Evolutionary conservation across 2,888 invertebrate genomes (phyloP), one percentile per base, ranked within the genome.

Genomic region (Cheilosia scutellata): DNA sequence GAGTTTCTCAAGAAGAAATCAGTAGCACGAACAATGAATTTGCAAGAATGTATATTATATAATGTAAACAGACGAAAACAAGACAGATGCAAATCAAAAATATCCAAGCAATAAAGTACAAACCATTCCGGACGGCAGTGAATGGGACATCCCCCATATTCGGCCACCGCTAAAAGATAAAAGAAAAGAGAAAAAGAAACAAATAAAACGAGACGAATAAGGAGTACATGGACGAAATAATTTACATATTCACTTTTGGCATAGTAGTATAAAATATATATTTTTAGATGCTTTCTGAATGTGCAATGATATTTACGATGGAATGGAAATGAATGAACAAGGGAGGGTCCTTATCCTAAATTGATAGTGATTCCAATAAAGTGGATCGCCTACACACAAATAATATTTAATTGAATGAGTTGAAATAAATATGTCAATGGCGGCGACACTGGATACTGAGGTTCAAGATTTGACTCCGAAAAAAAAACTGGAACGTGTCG

Each of bases 101-200:
- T 65, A 72, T 70, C 47, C 40, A 79, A 84, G 82, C 58, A 76
- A 62, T 60, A 88, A 83, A 70, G 90, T 91, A 92, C 93, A 89
- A 91, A 93, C 93, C 93, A 93, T 93, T 92, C 93, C 93, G 11
- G 93, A 92, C 84, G 93, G 93, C 88, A 93, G 90, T 89, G 93
- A 93, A 90, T 92, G 92, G 82, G 93, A 93, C 92, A 93, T 92
- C 89, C 92, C 92, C 91, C 92, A 92, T 89, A 92, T 91, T 89
- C 93, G 91, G 87, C 92, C 92, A 89, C 92, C 92, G 90, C 91
- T 92, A 87, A 60, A 89, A 90, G 57, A 75, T 88, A 58, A 87
- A 82, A 78, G 25, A 75, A 51, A 70, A 71, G 13, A 58, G 37
- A 47, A 53, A 9, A 60, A 37, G 16, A 58, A 51, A 58, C 42